Evolutionary conservation across 1,140 invertebrate species (phyloP).

Genomic region (Brachionus angularis): DNA sequence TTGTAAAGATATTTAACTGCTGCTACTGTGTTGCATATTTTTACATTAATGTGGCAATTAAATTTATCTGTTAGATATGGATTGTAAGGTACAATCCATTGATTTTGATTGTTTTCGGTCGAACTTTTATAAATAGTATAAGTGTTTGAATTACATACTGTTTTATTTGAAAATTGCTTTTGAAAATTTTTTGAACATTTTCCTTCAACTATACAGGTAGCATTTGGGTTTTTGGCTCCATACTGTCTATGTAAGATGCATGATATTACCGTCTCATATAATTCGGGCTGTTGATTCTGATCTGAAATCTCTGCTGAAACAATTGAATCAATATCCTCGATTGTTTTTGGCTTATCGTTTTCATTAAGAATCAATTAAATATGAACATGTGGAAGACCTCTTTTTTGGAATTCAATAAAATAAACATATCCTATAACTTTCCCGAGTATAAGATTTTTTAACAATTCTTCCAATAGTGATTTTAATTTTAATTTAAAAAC

Average conservation of each 20-base stretch:
- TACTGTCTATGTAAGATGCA: constrained; percentile 48
- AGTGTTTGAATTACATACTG: constrained; percentile 43
- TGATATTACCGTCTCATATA: constrained; percentile 44
- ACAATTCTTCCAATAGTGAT: constrained; percentile 57
- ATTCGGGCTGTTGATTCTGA: constrained; percentile 15
- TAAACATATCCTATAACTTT: constrained; percentile 52
- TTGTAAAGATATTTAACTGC: constrained; percentile 51
- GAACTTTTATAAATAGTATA: constrained; percentile 44
- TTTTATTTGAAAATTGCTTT: constrained; percentile 43
- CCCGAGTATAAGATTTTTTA: constrained; percentile 52
- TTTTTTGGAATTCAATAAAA: constrained; percentile 61
- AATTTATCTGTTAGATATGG: constrained; percentile 41
- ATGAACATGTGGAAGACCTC: constrained; percentile 61
- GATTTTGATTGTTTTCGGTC: background rate
- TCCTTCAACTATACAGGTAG: constrained; percentile 48
- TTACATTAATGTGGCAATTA: constrained; percentile 46
- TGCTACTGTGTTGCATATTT: constrained; percentile 45
- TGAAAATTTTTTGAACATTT: constrained; percentile 47
- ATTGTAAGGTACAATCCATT: constrained; percentile 45
- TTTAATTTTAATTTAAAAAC: constrained; percentile 61
- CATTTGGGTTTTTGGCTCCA: constrained; percentile 45
- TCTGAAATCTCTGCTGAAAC: constrained; percentile 45
- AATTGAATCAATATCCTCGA: constrained; percentile 21
- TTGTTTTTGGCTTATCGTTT: constrained; percentile 44
- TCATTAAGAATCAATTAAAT: constrained; percentile 57